Evolutionary conservation across 2,888 invertebrate species (phyloP).

Genomic region (Macropis europaea): DNA sequence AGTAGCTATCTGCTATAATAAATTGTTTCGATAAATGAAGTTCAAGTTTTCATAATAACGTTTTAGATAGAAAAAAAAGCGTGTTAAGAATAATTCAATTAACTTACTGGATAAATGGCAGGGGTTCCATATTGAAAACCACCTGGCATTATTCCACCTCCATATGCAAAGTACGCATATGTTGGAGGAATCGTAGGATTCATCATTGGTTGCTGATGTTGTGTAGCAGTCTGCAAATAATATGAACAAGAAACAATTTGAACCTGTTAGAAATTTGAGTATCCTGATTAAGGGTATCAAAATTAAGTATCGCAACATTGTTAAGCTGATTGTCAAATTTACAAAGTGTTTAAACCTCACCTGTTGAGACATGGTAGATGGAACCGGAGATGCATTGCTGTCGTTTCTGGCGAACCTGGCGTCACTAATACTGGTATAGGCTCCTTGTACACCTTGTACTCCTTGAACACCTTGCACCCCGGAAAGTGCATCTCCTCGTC

Average conservation of each 20-base stretch:
- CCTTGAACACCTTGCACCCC: slow-evolving; percentile 81
- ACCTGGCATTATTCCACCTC: slow-evolving; percentile 85
- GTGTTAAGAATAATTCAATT: background rate
- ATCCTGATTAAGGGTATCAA: background rate
- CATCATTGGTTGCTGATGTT: slow-evolving; percentile 85
- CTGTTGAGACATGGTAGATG: slow-evolving; percentile 88
- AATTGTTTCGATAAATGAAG: slow-evolving; percentile 24
- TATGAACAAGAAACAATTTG: background rate
- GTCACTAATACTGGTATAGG: slow-evolving; percentile 86
- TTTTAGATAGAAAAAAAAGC: background rate
- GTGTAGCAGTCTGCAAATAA: slow-evolving; percentile 78
- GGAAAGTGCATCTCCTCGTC: slow-evolving; percentile 84
- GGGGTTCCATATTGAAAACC: slow-evolving; percentile 87
- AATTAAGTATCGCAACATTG: slow-evolving; percentile 7
- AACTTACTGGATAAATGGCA: slow-evolving; percentile 86
- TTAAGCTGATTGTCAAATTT: slow-evolving; percentile 3
- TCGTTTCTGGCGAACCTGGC: slow-evolving; percentile 87
- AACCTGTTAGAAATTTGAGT: background rate
- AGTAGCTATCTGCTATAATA: slow-evolving; percentile 85
- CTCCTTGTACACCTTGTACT: slow-evolving; percentile 79
- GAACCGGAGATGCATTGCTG: slow-evolving; percentile 90
- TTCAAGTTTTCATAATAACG: background rate
- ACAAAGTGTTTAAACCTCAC: slow-evolving; percentile 67
- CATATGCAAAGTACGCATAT: slow-evolving; percentile 88
- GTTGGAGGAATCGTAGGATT: slow-evolving; percentile 86